Percentiles rank a stretch among this genome's conserved stretches.
These are phyloP conservation scores for Chelonoidis abingdonii DNA, from an alignment of 2,113 vertebrate genomes.

Conservation along the genomic window DNA sequence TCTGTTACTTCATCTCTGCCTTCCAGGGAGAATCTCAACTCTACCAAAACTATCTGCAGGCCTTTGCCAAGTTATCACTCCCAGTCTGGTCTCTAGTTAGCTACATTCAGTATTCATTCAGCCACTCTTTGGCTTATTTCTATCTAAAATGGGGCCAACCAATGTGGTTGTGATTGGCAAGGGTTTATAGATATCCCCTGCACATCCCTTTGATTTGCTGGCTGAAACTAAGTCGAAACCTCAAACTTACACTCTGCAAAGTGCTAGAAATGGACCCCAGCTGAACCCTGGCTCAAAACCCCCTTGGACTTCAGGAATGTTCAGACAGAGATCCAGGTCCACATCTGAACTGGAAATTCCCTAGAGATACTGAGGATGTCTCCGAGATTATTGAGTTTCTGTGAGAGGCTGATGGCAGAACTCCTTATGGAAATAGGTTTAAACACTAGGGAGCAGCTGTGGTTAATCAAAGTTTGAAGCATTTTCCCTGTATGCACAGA, in stretches of 20 bases:
- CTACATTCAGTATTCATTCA: not conserved
- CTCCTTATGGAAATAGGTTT: not conserved
- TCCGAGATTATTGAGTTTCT: not conserved
- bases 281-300: not conserved
- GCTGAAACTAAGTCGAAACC: not conserved
- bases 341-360: not conserved
- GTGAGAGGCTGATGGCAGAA: not conserved
- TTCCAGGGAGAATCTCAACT: not conserved
- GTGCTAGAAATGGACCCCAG: not conserved
- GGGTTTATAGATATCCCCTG: not conserved
- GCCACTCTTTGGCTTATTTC: not conserved
- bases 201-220: not conserved
- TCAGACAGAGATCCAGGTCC: not conserved
- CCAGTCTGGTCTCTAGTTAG: not conserved
- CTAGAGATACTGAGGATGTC: not conserved
- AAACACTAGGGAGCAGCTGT: not conserved
- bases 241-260: not conserved
- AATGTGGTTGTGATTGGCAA: conserved; percentile 42
- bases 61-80: too few relatives aligned
- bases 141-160: not conserved
- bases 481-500: too few relatives aligned
- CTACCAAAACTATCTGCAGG: not conserved
- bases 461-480: not conserved
- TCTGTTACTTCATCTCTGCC: not conserved
- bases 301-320: not conserved